Evolutionary conservation across 2,797 vertebrate species (phyloP), one percentile per base, ranked within the genome.

Genomic region (Melanotaenia nigrans): DNA sequence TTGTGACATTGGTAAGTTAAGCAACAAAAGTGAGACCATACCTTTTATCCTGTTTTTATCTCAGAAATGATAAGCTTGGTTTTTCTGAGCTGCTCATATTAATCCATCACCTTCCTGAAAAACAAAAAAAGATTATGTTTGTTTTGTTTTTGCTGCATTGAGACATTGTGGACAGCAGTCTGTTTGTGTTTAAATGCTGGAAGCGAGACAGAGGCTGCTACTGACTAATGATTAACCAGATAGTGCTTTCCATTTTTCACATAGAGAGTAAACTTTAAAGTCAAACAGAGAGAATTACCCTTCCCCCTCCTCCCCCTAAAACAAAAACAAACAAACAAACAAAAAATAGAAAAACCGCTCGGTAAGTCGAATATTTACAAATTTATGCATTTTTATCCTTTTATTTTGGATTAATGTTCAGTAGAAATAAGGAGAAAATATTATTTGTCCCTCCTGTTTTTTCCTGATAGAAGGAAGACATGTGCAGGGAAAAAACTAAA

Each of bases 211-310:
- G 75, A 80, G 79, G 83, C 85, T 83, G 76, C 74, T 79, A 58
- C 78, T 86, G 75, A 87, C 75, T 91, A 91, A 93, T 93, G 79
- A 92, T 92, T 93, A 75, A 93, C 90, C 85, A 83, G 90, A 76
- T 82, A 77, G 77, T 75, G 75, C 69, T 86, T 45, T 90, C 82
- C 72, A 85, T 79, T 84, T 30, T 86, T 70, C 68, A 32, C 69
- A 67, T 71, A 65, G 69, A 33, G 63, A 57, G 25, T 7, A 36
- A 32, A 60, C 36, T 66, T 59, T n/a, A 49, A 68, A 20, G 12
- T 59, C 22, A 63, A 6, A 59, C 22, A 24, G 4, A 28, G n/a
- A 28, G 45, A 57, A 47, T 40, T 47, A 2, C 6, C 7, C 38
- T 42, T 8, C 40, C 40, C 40, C 40, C 40, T 38, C 38, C 12